These are phyloP conservation scores for Phortica variegata DNA, from an alignment of 1,140 invertebrate species.

Conservation along the genomic window DNA sequence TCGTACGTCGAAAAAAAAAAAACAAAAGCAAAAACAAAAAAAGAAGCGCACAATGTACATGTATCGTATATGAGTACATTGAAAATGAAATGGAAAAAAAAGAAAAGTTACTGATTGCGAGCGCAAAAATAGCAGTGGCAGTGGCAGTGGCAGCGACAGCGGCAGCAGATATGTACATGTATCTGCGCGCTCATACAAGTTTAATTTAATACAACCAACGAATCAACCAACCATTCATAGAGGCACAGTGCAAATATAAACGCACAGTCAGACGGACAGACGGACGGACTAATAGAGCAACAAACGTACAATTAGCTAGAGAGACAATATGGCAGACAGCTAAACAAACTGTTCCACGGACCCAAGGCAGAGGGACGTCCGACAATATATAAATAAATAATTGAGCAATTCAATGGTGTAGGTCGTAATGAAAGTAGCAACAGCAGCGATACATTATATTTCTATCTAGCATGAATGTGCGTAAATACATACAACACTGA, in stretches of 20 bases:
- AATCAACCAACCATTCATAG: constrained; percentile 5
- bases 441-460: too few species aligned
- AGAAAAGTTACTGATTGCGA: constrained; percentile 12
- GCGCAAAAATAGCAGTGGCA: too few species aligned
- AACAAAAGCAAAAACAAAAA: constrained; percentile 3
- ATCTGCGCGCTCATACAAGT: constrained; percentile 22
- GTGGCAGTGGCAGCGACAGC: constrained; percentile 14
- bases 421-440: too few species aligned
- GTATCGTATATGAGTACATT: too few species aligned
- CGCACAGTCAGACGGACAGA: constrained; percentile 5
- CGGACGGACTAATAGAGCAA: constrained; percentile 9
- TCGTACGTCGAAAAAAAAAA: background rate
- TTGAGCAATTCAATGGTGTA: too few species aligned
- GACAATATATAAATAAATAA: constrained; percentile 30
- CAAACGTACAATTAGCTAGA: too few species aligned
- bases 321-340: constrained; percentile 18
- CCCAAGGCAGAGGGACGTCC: too few species aligned
- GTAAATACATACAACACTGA: constrained; percentile 5
- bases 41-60: background rate
- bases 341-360: constrained; percentile 32
- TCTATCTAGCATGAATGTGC: background rate
- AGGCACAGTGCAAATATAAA: background rate
- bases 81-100: constrained; percentile 37
- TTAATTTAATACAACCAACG: constrained; percentile 33
- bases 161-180: background rate